Conservation (phyloP, 2,797 vertebrate genomes). For the Hoplostethus mediterraneus region DNA sequence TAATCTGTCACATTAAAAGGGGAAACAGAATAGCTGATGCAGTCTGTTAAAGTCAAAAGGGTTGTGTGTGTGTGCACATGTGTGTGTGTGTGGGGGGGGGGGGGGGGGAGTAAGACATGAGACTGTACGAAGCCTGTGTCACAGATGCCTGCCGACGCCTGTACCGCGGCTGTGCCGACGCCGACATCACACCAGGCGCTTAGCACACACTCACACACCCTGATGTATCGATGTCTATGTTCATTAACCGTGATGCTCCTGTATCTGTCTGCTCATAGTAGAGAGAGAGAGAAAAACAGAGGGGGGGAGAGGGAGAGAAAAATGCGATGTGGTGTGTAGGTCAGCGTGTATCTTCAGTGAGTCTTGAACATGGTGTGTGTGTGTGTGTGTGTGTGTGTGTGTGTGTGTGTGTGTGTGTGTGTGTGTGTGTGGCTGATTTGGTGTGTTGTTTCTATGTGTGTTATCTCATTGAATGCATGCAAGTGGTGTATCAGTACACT, state of each 20-base stretch:
- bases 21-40: slow-evolving; percentile 81
- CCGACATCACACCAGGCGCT: slow-evolving; percentile 70
- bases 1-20: slow-evolving; percentile 84
- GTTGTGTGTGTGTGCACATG: slow-evolving; percentile 45
- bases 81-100: slow-evolving; percentile 14
- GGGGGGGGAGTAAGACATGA: slow-evolving; percentile 67
- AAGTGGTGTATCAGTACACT: slow-evolving; percentile 1
- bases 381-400: slow-evolving; percentile 17
- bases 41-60: slow-evolving; percentile 77
- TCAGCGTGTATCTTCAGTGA: slow-evolving; percentile 28
- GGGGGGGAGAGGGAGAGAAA: slow-evolving; percentile 30
- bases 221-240: slow-evolving; percentile 84
- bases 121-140: slow-evolving; percentile 61
- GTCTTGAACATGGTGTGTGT: background rate
- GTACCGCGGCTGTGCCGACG: slow-evolving; percentile 56
- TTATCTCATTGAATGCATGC: background rate
- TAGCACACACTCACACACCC: slow-evolving; percentile 67
- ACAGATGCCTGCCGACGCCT: slow-evolving; percentile 75
- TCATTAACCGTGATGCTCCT: slow-evolving; percentile 82
- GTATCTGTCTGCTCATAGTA: slow-evolving; percentile 63
- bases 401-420: slow-evolving; percentile 16
- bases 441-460: slow-evolving; percentile 22
- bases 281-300: slow-evolving; percentile 14
- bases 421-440: slow-evolving; percentile 14
- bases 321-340: slow-evolving; percentile 41